These are phyloP conservation scores for Leptinotarsa rubiginosa DNA, from an alignment of 2,888 invertebrate species.

Conservation along the genomic window DNA sequence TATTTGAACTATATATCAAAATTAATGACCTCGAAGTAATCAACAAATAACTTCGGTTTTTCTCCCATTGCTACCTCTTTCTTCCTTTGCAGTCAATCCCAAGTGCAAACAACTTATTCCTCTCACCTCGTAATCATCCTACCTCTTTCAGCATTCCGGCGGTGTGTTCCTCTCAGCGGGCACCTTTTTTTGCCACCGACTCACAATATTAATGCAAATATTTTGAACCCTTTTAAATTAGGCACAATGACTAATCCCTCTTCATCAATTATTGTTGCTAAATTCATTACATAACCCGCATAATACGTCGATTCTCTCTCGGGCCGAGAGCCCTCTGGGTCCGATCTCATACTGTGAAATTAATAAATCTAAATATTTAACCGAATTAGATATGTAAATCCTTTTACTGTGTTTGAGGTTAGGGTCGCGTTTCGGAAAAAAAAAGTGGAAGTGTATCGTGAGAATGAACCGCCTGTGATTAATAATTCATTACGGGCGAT, in stretches of 20 bases:
- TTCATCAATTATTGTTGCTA: constrained; percentile 34
- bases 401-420: constrained; percentile 39
- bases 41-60: neutral
- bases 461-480: constrained; percentile 38
- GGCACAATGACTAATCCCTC: constrained; percentile 31
- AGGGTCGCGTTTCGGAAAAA: constrained; percentile 26
- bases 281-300: constrained; percentile 51
- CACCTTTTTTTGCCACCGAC: constrained; percentile 32
- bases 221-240: constrained; percentile 52
- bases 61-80: neutral
- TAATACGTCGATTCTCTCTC: constrained; percentile 31
- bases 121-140: constrained; percentile 8
- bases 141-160: constrained; percentile 16
- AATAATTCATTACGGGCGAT: constrained; percentile 37
- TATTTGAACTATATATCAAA: too few species aligned
- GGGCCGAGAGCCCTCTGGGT: constrained; percentile 46
- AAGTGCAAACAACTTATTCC: neutral
- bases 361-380: constrained; percentile 60
- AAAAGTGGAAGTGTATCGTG: constrained; percentile 40
- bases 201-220: constrained; percentile 45
- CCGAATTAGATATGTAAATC: constrained; percentile 43
- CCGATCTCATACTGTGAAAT: constrained; percentile 57
- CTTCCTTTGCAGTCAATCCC: neutral
- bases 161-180: constrained; percentile 35
- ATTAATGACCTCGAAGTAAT: neutral